A percentile compares a stretch with the other conserved stretches of the same genome.
Conservation (phyloP, 2,888 invertebrate genomes). For the Hymenopus coronatus region DNA sequence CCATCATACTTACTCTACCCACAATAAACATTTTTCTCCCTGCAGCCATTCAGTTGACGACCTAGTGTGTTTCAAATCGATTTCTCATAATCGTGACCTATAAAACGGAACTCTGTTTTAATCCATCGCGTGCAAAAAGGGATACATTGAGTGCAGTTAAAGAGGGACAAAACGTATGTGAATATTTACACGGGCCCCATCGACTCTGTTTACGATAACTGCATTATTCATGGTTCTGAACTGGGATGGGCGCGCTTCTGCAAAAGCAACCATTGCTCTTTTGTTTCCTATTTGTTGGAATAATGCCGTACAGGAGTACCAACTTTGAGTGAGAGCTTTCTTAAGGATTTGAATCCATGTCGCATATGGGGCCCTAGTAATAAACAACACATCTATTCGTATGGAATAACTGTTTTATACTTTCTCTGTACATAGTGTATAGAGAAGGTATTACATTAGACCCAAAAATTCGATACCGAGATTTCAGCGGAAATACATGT, state of each 20-base stretch:
- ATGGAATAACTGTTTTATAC: no score
- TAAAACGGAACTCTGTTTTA: background rate
- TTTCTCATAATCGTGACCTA: background rate
- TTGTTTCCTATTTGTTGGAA: background rate
- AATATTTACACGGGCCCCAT: background rate
- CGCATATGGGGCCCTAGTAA: no score
- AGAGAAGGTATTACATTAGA: no score
- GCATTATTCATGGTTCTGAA: background rate
- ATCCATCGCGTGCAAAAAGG: background rate
- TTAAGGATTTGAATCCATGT: no score
- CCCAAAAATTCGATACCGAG: no score
- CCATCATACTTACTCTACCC: background rate
- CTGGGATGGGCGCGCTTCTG: background rate
- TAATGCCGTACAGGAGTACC: no score
- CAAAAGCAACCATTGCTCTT: background rate
- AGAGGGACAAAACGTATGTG: background rate
- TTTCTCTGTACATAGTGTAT: no score
- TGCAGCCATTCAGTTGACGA: background rate
- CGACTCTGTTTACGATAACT: background rate
- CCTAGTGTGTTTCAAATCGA: background rate
- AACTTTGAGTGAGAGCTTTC: no score
- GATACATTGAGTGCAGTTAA: background rate
- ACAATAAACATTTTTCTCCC: background rate
- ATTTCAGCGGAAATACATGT: no score
- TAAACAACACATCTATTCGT: no score